Evolutionary conservation across 2,113 vertebrate genomes (phyloP).

Genomic region (Lepus europaeus): DNA sequence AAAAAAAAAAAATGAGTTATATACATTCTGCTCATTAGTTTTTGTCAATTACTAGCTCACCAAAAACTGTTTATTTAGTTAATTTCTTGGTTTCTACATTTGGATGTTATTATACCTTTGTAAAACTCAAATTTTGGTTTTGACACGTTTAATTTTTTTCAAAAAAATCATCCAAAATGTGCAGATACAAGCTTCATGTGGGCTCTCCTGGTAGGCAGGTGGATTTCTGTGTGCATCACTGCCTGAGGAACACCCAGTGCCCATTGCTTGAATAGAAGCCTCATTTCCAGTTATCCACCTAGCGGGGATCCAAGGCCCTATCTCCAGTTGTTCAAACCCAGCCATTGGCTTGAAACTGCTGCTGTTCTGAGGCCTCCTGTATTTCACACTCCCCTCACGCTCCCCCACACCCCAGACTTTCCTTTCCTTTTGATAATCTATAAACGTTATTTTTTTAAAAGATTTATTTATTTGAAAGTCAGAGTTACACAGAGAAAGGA

Average conservation of each 20-base stretch:
- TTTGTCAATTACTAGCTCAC: not conserved
- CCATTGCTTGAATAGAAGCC: rapidly evolving
- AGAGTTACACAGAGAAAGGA: no score
- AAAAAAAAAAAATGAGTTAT: not conserved
- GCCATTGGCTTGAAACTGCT: rapidly evolving
- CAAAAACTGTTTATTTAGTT: not conserved
- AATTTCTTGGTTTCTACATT: slow-evolving; percentile 6
- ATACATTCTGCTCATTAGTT: not conserved
- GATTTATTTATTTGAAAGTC: no score
- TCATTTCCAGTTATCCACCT: not conserved
- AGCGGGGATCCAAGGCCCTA: rapidly evolving
- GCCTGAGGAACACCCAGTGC: not conserved
- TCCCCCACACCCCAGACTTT: not conserved
- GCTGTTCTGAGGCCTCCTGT: no score
- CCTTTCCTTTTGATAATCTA: not conserved
- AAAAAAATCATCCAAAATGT: not conserved
- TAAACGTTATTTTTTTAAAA: not conserved
- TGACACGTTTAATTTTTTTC: not conserved
- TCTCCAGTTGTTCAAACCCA: no score
- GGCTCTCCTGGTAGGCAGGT: not conserved
- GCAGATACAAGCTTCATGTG: not conserved
- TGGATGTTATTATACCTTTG: not conserved
- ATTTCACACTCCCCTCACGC: not conserved
- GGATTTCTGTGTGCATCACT: not conserved
- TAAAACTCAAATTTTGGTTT: not conserved